Base-by-base conservation (phyloP, 1,140 invertebrate genomes). In the Scaptodrosophila lebanonensis region DNA sequence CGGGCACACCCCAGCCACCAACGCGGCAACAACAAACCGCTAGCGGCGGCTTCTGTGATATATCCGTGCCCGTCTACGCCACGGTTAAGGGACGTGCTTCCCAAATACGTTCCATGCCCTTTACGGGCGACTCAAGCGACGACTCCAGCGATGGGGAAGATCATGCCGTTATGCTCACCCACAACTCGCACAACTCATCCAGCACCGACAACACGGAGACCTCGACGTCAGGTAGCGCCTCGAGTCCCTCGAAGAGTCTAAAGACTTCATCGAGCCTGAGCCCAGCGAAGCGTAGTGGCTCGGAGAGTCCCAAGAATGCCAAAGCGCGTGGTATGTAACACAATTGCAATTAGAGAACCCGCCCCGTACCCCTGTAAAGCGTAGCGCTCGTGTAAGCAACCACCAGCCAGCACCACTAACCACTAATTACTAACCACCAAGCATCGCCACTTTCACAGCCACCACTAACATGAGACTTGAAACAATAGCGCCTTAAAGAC, bases 11-110 rank as follows among this genome's bases (percentile, higher is more conserved):
- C 12, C 68, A 88, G 79, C 51, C 88, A 61, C 48, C 87, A 48
- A 53, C 88, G 83, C 66, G 88, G 68, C 77, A 82, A 77, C 63
- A 88, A 84, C 61, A 88, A 76, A 86, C 88, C 18, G 88, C 88
- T 47, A 88, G 88, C 66, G 88, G 88, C 66, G 93, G 93, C 58
- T 95, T 95, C 85, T 93, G 93, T 87, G 93, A 94, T 87, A 94
- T 95, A 72, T 94, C 93, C 33, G 95, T 98, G 44, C 97, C 97
- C 30, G 96, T 98, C 9, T 98, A 97, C 88, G 95, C 96, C 13
- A 97, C 95, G 20, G 95, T 98, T 11, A 98, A 98, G 91, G 97
- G 95, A 93, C 91, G 96, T 82, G 96, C 96, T 33, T 97, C 95
- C 87, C 96, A 98, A 89, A 98, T 98, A 65, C 90, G 96, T 63